Conservation (phyloP, 2,888 invertebrate species). For the Apantesis nais region DNA sequence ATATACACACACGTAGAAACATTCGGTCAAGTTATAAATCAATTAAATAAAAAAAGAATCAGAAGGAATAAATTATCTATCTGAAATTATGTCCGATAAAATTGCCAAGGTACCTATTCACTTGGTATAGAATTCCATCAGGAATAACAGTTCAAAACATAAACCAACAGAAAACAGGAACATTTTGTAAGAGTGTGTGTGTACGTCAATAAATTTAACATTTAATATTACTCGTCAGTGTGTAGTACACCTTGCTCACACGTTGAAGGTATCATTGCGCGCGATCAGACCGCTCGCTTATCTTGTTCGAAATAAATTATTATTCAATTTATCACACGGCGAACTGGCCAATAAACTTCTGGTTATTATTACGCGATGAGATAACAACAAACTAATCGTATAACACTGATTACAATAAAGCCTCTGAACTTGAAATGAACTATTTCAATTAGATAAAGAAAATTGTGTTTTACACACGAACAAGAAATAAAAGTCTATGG, state of each 20-base stretch:
- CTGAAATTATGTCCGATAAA: too few relatives aligned
- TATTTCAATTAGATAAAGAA: conserved; percentile 3
- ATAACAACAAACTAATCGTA: conserved; percentile 72
- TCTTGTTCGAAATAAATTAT: conserved; percentile 80
- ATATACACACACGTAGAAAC: too few relatives aligned
- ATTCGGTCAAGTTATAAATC: too few relatives aligned
- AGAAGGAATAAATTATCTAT: too few relatives aligned
- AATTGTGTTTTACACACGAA: not conserved
- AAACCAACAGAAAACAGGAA: not conserved
- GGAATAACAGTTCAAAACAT: not conserved
- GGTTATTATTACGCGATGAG: conserved; percentile 76
- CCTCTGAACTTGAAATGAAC: conserved; percentile 16
- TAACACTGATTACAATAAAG: conserved; percentile 52
- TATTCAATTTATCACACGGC: conserved; percentile 81
- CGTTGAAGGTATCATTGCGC: conserved; percentile 69
- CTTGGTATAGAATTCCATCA: not conserved
- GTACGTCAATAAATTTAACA: not conserved
- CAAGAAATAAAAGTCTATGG: not conserved
- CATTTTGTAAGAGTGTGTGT: not conserved
- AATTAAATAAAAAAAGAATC: too few relatives aligned
- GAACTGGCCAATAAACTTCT: conserved; percentile 78
- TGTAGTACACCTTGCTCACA: conserved; percentile 51
- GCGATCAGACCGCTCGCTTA: conserved; percentile 67
- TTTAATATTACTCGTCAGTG: conserved; percentile 43
- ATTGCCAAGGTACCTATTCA: not conserved